Conservation (phyloP, 2,113 vertebrate species). For the Lepus americanus region DNA sequence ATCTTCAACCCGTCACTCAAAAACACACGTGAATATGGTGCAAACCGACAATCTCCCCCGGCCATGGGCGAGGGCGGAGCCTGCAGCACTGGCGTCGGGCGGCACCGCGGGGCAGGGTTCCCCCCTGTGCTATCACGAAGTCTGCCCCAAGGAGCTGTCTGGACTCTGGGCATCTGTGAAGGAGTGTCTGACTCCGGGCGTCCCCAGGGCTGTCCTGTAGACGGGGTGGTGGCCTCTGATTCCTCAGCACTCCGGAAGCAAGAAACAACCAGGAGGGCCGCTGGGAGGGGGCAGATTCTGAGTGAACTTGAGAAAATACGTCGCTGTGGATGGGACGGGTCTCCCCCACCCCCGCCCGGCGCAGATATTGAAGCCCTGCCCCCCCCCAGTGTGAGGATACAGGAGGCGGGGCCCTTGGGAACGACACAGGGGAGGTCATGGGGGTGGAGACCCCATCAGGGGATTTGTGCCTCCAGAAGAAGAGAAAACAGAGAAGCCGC, state of each 20-base stretch:
- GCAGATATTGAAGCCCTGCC: background rate
- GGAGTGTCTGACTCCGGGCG: background rate
- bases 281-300: background rate
- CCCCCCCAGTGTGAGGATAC: fast-evolving
- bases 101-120: background rate
- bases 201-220: background rate
- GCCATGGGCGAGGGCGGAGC: background rate
- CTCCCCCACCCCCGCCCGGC: background rate
- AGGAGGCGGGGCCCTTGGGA: background rate
- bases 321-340: background rate
- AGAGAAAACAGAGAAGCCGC: background rate
- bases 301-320: background rate
- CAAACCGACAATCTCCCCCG: background rate
- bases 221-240: background rate
- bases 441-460: background rate
- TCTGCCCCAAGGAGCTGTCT: background rate
- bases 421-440: background rate
- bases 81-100: fast-evolving
- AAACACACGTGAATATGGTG: background rate
- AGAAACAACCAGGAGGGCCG: background rate
- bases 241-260: background rate
- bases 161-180: background rate
- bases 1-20: background rate
- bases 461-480: background rate
- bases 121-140: background rate